These are phyloP conservation scores for Archips crataeganus DNA, from an alignment of 2,888 invertebrate genomes.

Conservation along the genomic window DNA sequence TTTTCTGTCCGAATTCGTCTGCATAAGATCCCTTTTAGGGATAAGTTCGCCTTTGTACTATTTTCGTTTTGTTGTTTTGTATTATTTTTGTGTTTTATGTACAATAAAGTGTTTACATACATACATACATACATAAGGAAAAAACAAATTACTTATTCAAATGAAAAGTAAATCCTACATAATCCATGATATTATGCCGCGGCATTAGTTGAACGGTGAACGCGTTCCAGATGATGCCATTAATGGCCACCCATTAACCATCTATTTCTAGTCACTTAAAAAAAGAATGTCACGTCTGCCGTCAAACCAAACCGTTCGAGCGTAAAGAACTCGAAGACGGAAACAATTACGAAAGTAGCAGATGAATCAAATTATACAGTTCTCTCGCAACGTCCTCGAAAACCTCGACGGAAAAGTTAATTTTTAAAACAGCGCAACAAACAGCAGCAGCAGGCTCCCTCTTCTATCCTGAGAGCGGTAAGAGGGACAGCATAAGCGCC, in stretches of 20 bases:
- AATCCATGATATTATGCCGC: slow-evolving; percentile 2
- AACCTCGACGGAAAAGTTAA: slow-evolving; percentile 29
- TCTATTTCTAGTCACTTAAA: slow-evolving; percentile 10
- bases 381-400: slow-evolving; percentile 1
- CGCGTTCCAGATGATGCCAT: slow-evolving; percentile 15
- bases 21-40: no score
- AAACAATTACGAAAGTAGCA: slow-evolving; percentile 10
- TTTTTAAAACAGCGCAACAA: slow-evolving; percentile 22
- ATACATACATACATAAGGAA: no score
- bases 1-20: background rate
- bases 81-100: no score
- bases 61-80: no score
- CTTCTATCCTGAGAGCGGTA: slow-evolving; percentile 2
- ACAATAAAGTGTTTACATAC: no score
- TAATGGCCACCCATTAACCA: slow-evolving; percentile 10
- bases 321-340: background rate
- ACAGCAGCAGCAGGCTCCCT: slow-evolving; percentile 15
- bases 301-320: background rate
- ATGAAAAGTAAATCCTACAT: background rate
- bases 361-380: slow-evolving; percentile 21
- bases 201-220: slow-evolving; percentile 1
- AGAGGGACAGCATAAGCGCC: slow-evolving; percentile 4
- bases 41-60: no score
- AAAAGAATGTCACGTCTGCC: background rate
- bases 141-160: background rate